Conservation (phyloP, 2,888 invertebrate genomes). For the Temnothorax unifasciatus region DNA sequence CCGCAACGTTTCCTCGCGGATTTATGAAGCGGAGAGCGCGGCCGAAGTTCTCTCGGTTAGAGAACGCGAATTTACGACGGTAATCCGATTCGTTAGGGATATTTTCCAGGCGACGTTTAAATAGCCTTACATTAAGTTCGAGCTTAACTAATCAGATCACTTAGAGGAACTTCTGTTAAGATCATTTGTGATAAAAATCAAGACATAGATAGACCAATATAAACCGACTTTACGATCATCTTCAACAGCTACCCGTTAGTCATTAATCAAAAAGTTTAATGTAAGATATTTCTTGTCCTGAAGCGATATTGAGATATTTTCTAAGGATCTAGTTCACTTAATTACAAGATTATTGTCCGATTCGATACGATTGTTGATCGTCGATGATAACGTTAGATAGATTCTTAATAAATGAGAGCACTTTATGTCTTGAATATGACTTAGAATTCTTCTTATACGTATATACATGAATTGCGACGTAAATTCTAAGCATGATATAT, state of each 20-base stretch:
- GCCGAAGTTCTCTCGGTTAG: neutral
- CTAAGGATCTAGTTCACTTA: neutral
- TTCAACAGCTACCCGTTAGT: neutral
- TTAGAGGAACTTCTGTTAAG: neutral
- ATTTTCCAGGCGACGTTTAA: constrained; percentile 1
- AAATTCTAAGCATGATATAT: constrained; percentile 22
- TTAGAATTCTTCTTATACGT: neutral
- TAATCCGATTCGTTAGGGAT: constrained; percentile 41
- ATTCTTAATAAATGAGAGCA: neutral
- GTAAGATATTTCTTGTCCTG: neutral
- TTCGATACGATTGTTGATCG: neutral
- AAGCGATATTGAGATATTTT: neutral
- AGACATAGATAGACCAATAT: neutral
- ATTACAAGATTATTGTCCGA: neutral
- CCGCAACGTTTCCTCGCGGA: constrained; percentile 46
- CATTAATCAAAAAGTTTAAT: neutral
- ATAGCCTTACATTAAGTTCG: neutral
- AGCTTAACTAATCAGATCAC: constrained; percentile 3
- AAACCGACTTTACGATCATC: neutral
- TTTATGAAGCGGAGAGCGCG: constrained; percentile 37
- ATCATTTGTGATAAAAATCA: neutral
- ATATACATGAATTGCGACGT: neutral
- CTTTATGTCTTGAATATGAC: neutral
- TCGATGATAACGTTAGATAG: neutral
- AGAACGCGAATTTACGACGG: constrained; percentile 18